Conservation (phyloP, 2,888 invertebrate genomes). For the Antheraea yamamai region DNA sequence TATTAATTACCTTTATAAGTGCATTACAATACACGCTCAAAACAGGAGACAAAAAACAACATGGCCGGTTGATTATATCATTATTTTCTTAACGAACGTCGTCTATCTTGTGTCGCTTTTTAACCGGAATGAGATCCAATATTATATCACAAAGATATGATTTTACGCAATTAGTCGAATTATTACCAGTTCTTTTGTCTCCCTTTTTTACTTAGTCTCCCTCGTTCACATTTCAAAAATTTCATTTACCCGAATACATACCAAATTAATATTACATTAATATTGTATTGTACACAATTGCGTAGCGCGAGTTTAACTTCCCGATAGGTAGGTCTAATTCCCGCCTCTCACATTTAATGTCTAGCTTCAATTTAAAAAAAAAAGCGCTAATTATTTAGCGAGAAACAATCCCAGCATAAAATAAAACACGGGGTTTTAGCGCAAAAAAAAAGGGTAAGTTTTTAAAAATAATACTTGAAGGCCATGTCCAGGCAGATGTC, state of each 20-base stretch:
- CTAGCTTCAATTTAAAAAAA: not conserved
- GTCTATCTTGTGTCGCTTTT: conserved; percentile 34
- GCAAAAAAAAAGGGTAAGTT: not conserved
- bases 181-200: not conserved
- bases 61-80: not conserved
- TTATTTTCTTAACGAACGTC: conserved; percentile 22
- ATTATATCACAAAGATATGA: conserved; percentile 62
- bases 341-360: not conserved
- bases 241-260: not conserved
- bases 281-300: not conserved
- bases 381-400: not conserved
- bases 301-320: not conserved
- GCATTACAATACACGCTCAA: conserved; percentile 68
- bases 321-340: not conserved
- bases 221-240: not conserved
- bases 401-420: not conserved
- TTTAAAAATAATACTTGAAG: not conserved
- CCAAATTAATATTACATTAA: not conserved
- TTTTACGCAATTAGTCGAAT: not conserved
- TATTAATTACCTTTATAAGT: conserved; percentile 77
- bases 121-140: conserved; percentile 65
- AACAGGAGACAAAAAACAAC: conserved; percentile 62
- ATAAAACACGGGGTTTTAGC: not conserved
- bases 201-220: not conserved
- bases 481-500: not conserved